Evolutionary conservation across 2,888 invertebrate species (phyloP), one percentile per base, ranked within the genome.

Genomic region (Trachelus stipa): DNA sequence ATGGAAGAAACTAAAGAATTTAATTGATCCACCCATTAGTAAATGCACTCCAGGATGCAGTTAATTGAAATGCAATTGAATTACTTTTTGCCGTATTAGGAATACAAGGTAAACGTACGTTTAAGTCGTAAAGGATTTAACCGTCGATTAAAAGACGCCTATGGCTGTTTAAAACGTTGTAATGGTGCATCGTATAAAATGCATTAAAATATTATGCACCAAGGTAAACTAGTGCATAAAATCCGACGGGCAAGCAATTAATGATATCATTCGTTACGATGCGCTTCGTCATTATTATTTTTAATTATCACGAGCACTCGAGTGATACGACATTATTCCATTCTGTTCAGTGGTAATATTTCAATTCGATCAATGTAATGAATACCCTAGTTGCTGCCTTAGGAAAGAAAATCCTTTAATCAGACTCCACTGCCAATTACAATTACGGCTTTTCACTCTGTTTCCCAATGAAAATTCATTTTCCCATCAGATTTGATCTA

Each of bases 221-320:
- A 23, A 71, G 71, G 23, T 31, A 12, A 71, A 34, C 30, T 30
- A 71, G 31, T 34, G 71, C 71, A 34, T 71, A 30, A 71, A 71
- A 71, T 31, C 23, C 71, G 1, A 34, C 6, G 4, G 71, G 71
- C 31, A 31, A 33, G 71, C 1, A 34, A 71, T 30, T 85, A 85
- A 85, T 80, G 80, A 79, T 37, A 76, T 69, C 73, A 80, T 79
- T 81, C 81, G 79, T 85, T 81, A 85, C 75, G 76, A 76, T 74
- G 75, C 69, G 74, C 34, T 33, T 79, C 76, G 80, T 82, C 82
- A 85, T 81, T 83, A 79, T 81, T 83, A 79, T 78, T 77, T 79
- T 74, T 80, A 81, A 83, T 82, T 82, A 82, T 34, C 9, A 34
- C 34, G 31, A 71, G 15, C 71, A 11, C 3, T 30, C 34, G 12